A percentile compares a stretch with the other conserved stretches of the same genome.
phyloP scores from a whole-genome alignment of 2,113 vertebrate genomes.

The Bambusicola thoracicus region DNA sequence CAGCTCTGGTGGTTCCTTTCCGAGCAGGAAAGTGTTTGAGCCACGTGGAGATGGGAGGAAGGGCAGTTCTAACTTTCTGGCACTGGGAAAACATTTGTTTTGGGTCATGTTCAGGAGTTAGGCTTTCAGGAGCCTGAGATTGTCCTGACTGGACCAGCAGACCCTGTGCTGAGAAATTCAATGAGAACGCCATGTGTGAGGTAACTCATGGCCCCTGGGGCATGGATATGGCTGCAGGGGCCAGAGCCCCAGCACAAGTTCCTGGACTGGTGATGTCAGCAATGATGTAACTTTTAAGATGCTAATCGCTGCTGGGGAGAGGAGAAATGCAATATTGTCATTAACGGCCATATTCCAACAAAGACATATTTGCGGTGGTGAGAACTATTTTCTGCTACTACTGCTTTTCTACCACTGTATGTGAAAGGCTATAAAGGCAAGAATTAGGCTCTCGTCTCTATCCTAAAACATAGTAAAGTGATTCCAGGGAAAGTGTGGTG shows the following conservation, averaged over 20 bases:
- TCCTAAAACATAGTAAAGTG: neutral
- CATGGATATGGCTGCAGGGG: neutral
- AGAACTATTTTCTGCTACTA: neutral
- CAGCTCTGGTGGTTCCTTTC: neutral
- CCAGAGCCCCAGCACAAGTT: neutral
- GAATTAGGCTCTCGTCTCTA: neutral
- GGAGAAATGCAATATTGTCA: neutral
- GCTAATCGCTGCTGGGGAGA: neutral
- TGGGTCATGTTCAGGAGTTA: neutral
- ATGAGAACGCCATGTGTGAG: neutral
- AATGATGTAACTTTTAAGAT: neutral
- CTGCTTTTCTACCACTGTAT: neutral
- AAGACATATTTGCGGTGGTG: neutral
- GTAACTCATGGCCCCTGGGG: neutral
- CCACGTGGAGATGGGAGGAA: neutral
- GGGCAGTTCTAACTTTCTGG: neutral
- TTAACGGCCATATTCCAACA: neutral
- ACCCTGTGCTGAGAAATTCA: neutral
- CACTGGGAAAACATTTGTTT: neutral
- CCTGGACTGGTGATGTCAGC: neutral
- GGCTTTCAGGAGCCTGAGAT: neutral
- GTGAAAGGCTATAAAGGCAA: neutral
- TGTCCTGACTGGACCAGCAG: neutral
- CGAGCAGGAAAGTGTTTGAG: fast-evolving
- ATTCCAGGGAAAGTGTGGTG: neutral